Base-by-base conservation (phyloP, 2,797 vertebrate species). In the Channallabes apus region DNA sequence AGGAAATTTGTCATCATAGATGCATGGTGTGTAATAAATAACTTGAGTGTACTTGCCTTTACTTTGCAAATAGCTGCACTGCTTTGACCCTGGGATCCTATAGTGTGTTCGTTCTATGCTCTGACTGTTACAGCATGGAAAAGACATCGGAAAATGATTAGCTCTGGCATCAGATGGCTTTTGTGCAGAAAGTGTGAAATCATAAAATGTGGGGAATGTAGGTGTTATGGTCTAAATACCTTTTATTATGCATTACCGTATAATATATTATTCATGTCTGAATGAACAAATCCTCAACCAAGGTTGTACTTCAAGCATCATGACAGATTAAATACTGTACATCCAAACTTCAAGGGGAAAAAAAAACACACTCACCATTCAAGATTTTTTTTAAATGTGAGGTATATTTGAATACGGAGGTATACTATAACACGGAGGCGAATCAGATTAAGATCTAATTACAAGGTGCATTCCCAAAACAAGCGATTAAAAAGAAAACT, bases 131-230 rank as follows among this genome's bases (percentile, higher is more conserved):
- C 82, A n/a, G 67, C 20, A 38, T 85, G 51, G 51, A 54, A 54
- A 54, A 54, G 51, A 54, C 85, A 82, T 89, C 38, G 69, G 80
- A 69, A 65, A 51, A 56, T 87, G 88, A 90, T 87, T 89, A 85
- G 41, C 75, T 80, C 69, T 78, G 73, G 76, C 75, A 65, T 67
- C 17, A 81, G 78, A 84, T 73, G 58, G 69, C 46, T 1, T 54
- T 54, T 41, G 27, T 75, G 75, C 82, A 87, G 69, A 88, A 89
- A 82, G 71, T 77, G 90, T 87, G 68, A 90, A 58, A 22, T 78
- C 88, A 69, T 72, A 59, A 58, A 69, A 38, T 20, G 15, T 46
- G 69, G 22, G 12, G 18, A 59, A 61, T 61, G 29, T 5, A 58
- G 51, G 73, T 58, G 54, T 59, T 78, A 41, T 27, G 41, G 75